These are phyloP conservation scores for Pammene aurita DNA, from an alignment of 2,888 invertebrate species.

Conservation along the genomic window DNA sequence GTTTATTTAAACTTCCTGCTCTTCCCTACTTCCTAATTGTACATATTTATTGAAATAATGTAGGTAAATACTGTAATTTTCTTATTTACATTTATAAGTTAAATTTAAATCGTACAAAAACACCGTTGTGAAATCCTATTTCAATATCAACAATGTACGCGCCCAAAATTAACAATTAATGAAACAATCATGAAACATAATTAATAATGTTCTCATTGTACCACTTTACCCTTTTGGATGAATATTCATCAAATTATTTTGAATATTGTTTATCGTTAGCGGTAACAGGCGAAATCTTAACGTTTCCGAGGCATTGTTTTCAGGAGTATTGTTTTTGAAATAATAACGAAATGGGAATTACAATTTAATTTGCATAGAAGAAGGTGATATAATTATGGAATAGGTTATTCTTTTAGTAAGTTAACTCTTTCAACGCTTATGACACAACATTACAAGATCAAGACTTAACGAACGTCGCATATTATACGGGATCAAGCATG, in stretches of 20 bases:
- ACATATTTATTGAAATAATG: too few relatives aligned
- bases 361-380: constrained; percentile 8
- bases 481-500: too few relatives aligned
- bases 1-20: too few relatives aligned
- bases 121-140: constrained; percentile 26
- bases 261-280: constrained; percentile 53
- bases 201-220: constrained; percentile 42
- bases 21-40: too few relatives aligned
- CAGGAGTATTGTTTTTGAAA: constrained; percentile 30
- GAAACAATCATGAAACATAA: constrained; percentile 42
- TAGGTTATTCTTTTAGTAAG: too few relatives aligned
- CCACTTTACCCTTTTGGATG: constrained; percentile 46
- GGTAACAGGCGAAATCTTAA: constrained; percentile 37
- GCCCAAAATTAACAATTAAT: constrained; percentile 35
- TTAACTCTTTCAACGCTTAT: too few relatives aligned
- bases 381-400: constrained; percentile 1
- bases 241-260: constrained; percentile 57
- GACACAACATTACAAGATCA: too few relatives aligned
- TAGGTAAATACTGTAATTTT: too few relatives aligned
- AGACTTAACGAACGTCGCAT: too few relatives aligned
- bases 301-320: constrained; percentile 32
- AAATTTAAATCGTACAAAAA: neutral
- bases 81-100: too few relatives aligned
- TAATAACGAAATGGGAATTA: constrained; percentile 17
- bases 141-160: constrained; percentile 35